These are phyloP conservation scores for Chironomus tepperi DNA, from an alignment of 1,140 invertebrate species.

Conservation along the genomic window DNA sequence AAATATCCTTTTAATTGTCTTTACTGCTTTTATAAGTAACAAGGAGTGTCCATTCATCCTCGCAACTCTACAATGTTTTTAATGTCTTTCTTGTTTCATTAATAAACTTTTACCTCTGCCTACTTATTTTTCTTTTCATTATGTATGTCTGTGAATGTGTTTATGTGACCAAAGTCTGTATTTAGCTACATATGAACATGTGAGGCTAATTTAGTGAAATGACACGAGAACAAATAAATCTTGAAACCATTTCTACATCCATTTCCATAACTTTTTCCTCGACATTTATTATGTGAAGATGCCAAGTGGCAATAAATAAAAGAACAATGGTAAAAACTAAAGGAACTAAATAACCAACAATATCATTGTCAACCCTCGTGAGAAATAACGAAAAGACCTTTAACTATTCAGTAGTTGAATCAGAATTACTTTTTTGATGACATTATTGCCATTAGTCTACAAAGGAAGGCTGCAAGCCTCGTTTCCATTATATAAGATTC, in stretches of 20 bases:
- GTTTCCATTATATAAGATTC: too few relatives aligned
- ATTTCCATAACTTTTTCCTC: too few relatives aligned
- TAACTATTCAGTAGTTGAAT: too few relatives aligned
- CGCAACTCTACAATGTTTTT: too few relatives aligned
- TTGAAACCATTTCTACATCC: neutral
- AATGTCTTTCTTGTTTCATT: too few relatives aligned
- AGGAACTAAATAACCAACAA: neutral
- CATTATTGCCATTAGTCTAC: too few relatives aligned
- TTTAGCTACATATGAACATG: neutral
- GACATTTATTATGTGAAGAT: too few relatives aligned
- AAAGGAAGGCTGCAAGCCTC: too few relatives aligned
- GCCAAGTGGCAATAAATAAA: conserved; percentile 5
- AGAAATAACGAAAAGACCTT: too few relatives aligned
- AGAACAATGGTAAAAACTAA: neutral
- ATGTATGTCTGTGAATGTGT: neutral
- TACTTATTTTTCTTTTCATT: neutral
- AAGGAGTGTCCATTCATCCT: neutral
- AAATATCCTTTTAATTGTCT: conserved; percentile 23
- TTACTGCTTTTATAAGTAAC: neutral
- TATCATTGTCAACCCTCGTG: conserved; percentile 19
- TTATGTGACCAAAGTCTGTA: neutral
- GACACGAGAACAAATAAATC: conserved; percentile 20
- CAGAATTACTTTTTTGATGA: too few relatives aligned
- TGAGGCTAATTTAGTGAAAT: conserved; percentile 20
- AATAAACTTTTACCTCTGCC: too few relatives aligned